These are phyloP conservation scores for Goniozus legneri DNA, from an alignment of 1,140 invertebrate species.

Conservation along the genomic window DNA sequence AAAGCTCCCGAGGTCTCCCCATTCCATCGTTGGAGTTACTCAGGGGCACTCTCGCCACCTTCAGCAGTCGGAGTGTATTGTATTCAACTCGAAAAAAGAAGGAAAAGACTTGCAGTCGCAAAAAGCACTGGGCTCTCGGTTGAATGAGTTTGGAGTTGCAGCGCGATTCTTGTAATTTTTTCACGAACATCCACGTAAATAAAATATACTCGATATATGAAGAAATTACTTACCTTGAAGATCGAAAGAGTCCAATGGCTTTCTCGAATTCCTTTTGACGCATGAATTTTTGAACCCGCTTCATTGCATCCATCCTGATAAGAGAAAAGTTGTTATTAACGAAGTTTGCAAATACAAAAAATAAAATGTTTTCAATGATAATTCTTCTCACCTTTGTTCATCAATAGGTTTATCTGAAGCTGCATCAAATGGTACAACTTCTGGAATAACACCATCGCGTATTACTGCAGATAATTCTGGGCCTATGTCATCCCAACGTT, in stretches of 20 bases:
- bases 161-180: too few species aligned
- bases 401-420: slow-evolving; percentile 78
- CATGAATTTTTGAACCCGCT: slow-evolving; percentile 76
- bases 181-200: too few species aligned
- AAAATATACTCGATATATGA: too few species aligned
- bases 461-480: slow-evolving; percentile 71
- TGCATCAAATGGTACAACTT: slow-evolving; percentile 81
- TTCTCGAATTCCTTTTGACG: slow-evolving; percentile 67
- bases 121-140: not conserved
- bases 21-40: slow-evolving; percentile 26
- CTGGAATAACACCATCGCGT: slow-evolving; percentile 55
- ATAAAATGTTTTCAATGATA: too few species aligned
- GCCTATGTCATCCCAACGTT: slow-evolving; percentile 70
- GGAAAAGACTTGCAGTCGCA: not conserved
- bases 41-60: slow-evolving; percentile 25
- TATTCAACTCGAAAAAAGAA: slow-evolving; percentile 10
- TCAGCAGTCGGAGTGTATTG: slow-evolving; percentile 20
- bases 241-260: slow-evolving; percentile 77
- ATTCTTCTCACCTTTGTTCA: slow-evolving; percentile 87
- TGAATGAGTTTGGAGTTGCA: slow-evolving; percentile 1
- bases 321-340: slow-evolving; percentile 12
- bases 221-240: slow-evolving; percentile 68
- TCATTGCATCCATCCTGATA: slow-evolving; percentile 79
- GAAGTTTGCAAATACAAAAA: too few species aligned
- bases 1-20: slow-evolving; percentile 28